Base-by-base conservation (phyloP, 64 coral and sea anemone genomes). In the Cladopsammia gracilis region DNA sequence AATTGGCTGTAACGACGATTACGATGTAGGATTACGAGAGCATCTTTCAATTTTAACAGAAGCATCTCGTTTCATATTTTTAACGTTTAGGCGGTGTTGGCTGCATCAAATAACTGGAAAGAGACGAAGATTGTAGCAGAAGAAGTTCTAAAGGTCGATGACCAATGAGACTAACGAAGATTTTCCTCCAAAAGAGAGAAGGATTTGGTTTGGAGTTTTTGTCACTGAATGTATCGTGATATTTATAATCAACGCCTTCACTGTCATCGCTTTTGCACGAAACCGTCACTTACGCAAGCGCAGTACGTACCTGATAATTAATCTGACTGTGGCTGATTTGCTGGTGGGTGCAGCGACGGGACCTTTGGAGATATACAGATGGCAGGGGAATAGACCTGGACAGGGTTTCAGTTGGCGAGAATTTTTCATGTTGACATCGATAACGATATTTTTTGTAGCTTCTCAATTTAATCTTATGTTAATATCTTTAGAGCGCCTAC, bases 401-500 rank as follows among this genome's bases (percentile, higher is more conserved):
- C 10, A 10, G 34, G 34, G 34, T 19, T 73, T 73, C 10, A 73
- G 2, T 6, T 73, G 71, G 71, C 9, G 44, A 73, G 3, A 45
- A 56, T 56, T 56, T 9, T 45, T 73, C 9, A 16, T 13, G 12
- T 15, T 73, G 2, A 73, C 71, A 46, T 73, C 44, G 13, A 9
- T 47, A 4, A 12, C 3, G 1, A 3, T 73, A 73, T 46, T 73
- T 73, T 6, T 15, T 3, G 18, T 66, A 48, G 13, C 79, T 46
- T 49, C 42, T 5, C 43, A 46, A 26, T 12, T 18, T 8, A 83
- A 64, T 64, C 58, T 83, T n/a, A 64, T 7, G 4, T 65, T 83
- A 6, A 83, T 83, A 7, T 83, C 60, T 5, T 23, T 83, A 48
- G 79, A 83, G 34, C 59, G 79, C 15, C 42, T 83, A 44, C 78